A percentile compares a stretch with the other conserved stretches of the same genome.
Evolutionary conservation across 1,140 invertebrate species (phyloP).

Genomic region (Frieseomelitta varia): DNA sequence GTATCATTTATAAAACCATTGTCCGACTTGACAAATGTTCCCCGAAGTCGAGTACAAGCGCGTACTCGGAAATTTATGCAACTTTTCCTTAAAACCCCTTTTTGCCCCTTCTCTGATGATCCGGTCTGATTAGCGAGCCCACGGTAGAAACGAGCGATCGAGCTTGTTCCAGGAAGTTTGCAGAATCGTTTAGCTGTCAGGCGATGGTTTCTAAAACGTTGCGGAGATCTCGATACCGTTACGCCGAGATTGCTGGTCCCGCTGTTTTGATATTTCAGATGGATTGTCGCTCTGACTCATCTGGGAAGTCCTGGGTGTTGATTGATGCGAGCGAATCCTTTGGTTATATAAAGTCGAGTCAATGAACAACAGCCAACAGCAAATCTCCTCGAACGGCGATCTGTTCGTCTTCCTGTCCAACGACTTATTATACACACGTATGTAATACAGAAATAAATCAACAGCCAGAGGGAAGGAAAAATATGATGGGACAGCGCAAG

Average conservation of each 20-base stretch:
- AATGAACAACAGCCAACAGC: background rate
- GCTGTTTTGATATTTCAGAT: background rate
- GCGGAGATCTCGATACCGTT: conserved; percentile 5
- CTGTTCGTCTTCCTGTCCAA: too few species aligned
- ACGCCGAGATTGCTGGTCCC: background rate
- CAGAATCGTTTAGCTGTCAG: conserved; percentile 1
- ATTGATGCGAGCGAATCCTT: background rate
- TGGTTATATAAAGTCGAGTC: background rate
- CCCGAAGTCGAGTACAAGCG: conserved; percentile 27
- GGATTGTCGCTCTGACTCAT: background rate
- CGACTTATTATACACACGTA: too few species aligned
- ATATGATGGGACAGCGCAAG: too few species aligned
- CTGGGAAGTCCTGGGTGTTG: background rate
- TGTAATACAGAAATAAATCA: background rate
- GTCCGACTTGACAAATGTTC: conserved; percentile 62
- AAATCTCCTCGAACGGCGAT: too few species aligned
- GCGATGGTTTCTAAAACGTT: background rate
- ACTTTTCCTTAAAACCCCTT: conserved; percentile 23
- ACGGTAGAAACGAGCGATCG: conserved; percentile 1
- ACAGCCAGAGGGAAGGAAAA: too few species aligned
- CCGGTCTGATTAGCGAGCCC: conserved; percentile 12
- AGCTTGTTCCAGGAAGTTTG: background rate
- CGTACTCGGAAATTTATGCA: conserved; percentile 35
- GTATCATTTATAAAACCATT: conserved; percentile 65
- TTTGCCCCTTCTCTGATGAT: conserved; percentile 8